A percentile compares a stretch with the other conserved stretches of the same genome.
phyloP scores from a whole-genome alignment of 2,113 vertebrate species.

The Dromiciops gliroides region DNA sequence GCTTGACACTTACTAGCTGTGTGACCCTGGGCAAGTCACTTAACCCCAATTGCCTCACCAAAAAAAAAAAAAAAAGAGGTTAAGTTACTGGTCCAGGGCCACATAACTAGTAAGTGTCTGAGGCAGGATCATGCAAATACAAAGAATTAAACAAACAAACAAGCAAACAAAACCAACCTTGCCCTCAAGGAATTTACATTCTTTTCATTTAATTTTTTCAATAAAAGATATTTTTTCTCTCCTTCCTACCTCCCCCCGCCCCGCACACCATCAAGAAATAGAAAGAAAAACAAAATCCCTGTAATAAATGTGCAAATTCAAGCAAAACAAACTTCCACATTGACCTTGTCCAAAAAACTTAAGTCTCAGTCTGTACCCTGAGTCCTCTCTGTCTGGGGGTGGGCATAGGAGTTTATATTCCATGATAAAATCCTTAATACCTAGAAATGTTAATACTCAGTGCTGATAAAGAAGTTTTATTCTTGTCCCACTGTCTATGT shows the following conservation, averaged over 20 bases:
- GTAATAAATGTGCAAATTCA: background rate
- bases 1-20: no score
- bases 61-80: no score
- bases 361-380: background rate
- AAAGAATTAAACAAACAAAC: no score
- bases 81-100: background rate
- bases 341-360: background rate
- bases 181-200: background rate
- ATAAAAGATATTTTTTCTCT: background rate
- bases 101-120: background rate
- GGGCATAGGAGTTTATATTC: background rate
- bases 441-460: background rate
- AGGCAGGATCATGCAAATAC: background rate
- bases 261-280: background rate
- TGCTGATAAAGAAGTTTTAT: background rate
- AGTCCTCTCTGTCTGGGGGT: background rate
- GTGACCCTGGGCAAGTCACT: no score
- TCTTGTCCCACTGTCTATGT: background rate
- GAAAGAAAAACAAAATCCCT: background rate
- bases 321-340: background rate
- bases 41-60: no score
- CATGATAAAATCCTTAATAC: background rate
- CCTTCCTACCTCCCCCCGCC: background rate
- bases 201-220: background rate
- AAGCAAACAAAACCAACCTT: background rate